Base-by-base conservation (phyloP, 2,888 invertebrate genomes). In the Apodemia mormo region DNA sequence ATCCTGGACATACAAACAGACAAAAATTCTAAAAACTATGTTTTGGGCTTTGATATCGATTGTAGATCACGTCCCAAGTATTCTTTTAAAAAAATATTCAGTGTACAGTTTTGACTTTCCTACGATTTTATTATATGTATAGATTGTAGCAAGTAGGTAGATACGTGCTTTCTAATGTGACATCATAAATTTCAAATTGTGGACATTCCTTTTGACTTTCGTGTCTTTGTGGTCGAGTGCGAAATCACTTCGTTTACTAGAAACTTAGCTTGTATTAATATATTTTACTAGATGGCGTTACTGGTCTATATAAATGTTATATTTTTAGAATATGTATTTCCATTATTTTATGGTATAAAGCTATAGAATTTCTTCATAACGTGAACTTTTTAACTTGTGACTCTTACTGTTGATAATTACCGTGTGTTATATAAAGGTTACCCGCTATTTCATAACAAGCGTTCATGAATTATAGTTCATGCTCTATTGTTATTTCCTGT, bases 401-500 rank as follows among this genome's bases (percentile, higher is more conserved):
- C 52, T 49, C 49, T 22, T 54, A 8, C 22, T 22, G n/a, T n/a
- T n/a, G 22, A 22, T 6, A 54, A 54, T 54, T 22, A 22, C n/a
- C 22, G 8, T 22, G 52, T n/a, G 52, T 37, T 64, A 64, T 37
- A 14, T 37, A n/a, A 64, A 64, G 33, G 14, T 61, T 14, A 61
- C 14, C 37, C 14, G 6, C 30, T 33, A 64, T 64, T 64, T 64
- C 14, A 33, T 64, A 33, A 64, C 61, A 37, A 64, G 14, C 10
- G 61, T 64, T 64, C 61, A 64, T 12, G 61, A 33, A 64, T 64
- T 37, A 64, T 64, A 64, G 61, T 64, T 64, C 37, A 33, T 64
- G 61, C n/a, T 61, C 61, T 61, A 61, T 61, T 61, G 61, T 61
- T 64, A 52, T 84, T 85, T 90, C 92, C 90, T 81, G 79, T 79